These are phyloP conservation scores for Noctua pronuba DNA, from an alignment of 2,888 invertebrate genomes.

Conservation along the genomic window DNA sequence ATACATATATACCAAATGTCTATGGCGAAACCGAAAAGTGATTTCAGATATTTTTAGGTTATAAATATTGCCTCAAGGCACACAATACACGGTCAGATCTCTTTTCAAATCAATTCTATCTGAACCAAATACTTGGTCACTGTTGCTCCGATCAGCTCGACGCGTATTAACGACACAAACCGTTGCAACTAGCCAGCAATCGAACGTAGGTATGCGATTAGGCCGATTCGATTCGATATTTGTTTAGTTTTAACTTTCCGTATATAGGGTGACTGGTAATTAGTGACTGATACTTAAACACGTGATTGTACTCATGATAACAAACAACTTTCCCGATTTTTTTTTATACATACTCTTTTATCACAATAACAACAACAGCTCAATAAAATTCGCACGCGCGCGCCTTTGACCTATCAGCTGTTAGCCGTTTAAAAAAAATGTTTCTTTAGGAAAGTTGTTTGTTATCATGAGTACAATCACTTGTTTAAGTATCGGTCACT, in stretches of 20 bases:
- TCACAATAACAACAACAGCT: too few relatives aligned
- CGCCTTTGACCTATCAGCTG: too few relatives aligned
- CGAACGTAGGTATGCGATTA: neutral
- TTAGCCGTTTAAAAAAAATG: too few relatives aligned
- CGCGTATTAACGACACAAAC: neutral
- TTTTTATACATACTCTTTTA: too few relatives aligned
- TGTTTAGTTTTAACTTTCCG: neutral
- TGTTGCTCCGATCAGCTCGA: neutral
- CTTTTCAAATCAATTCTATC: neutral
- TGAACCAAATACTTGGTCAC: neutral
- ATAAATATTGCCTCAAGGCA: neutral
- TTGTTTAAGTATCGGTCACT: too few relatives aligned
- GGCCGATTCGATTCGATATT: neutral
- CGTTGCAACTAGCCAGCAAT: neutral
- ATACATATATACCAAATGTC: slow-evolving; percentile 25
- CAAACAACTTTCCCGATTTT: too few relatives aligned
- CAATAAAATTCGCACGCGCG: too few relatives aligned
- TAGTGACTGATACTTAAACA: too few relatives aligned
- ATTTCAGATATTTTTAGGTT: neutral
- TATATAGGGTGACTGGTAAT: too few relatives aligned
- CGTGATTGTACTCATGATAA: too few relatives aligned
- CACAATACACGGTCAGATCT: neutral
- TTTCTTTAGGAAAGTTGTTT: too few relatives aligned
- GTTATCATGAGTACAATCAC: too few relatives aligned
- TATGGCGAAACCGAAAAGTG: neutral